Percentiles rank a stretch among this genome's conserved stretches.
These are phyloP conservation scores for Netelia inedita DNA, from an alignment of 2,888 invertebrate species.

Conservation along the genomic window DNA sequence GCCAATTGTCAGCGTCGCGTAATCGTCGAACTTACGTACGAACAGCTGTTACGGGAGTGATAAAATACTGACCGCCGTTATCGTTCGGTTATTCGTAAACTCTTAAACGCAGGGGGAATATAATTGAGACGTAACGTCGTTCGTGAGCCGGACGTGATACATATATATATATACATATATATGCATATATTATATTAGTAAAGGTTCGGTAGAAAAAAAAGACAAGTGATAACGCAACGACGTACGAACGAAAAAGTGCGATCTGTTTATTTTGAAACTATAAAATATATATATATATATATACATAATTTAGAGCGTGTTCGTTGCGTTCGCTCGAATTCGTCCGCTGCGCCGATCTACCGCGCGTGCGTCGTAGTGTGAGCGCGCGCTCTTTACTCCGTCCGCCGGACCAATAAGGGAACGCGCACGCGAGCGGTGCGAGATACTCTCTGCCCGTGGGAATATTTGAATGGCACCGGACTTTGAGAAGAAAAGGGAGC, in stretches of 20 bases:
- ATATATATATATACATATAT: too few species aligned
- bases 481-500: constrained; percentile 80
- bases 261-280: too few species aligned
- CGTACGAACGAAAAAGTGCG: too few species aligned
- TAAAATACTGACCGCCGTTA: constrained; percentile 8
- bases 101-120: constrained; percentile 19
- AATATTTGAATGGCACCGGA: constrained; percentile 82
- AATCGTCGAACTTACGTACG: constrained; percentile 37
- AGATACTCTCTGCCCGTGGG: constrained; percentile 15
- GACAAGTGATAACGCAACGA: neutral
- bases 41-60: constrained; percentile 40
- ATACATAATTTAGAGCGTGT: too few species aligned
- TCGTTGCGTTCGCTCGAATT: neutral
- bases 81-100: constrained; percentile 31
- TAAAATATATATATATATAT: too few species aligned
- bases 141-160: neutral
- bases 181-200: too few species aligned
- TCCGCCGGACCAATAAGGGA: neutral
- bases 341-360: constrained; percentile 4
- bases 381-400: neutral
- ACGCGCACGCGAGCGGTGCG: neutral
- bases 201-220: neutral
- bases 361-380: constrained; percentile 8
- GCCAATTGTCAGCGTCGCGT: constrained; percentile 40
- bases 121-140: constrained; percentile 10